Conservation (phyloP, 2,888 invertebrate genomes). For the Mythimna impura region DNA sequence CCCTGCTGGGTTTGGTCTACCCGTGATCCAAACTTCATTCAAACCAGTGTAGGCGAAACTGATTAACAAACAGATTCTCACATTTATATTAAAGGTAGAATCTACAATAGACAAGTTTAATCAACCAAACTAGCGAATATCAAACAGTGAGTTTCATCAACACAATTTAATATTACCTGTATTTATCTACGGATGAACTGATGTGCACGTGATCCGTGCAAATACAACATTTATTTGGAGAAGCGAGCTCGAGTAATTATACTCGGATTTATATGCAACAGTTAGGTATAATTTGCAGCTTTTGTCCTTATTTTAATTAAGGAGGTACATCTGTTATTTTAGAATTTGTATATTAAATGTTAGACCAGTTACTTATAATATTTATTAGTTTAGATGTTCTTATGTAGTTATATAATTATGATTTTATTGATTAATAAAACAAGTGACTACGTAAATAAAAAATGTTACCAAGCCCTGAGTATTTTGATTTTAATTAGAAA, state of each 20-base stretch:
- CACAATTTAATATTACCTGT: conserved; percentile 46
- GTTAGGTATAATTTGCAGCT: conserved; percentile 17
- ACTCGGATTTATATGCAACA: conserved; percentile 34
- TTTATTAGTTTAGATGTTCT: too few relatives aligned
- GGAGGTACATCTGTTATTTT: neutral
- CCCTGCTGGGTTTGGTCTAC: too few relatives aligned
- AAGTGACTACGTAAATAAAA: too few relatives aligned
- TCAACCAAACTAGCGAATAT: conserved; percentile 5
- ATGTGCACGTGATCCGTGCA: conserved; percentile 33
- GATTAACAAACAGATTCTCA: too few relatives aligned
- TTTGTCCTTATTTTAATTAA: conserved; percentile 32
- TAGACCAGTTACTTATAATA: too few relatives aligned
- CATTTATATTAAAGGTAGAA: neutral
- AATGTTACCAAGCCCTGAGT: too few relatives aligned
- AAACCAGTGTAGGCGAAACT: too few relatives aligned
- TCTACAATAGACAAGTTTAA: neutral
- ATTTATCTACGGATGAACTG: conserved; percentile 45
- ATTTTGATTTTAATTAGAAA: too few relatives aligned
- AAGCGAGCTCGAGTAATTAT: conserved; percentile 36
- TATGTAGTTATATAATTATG: too few relatives aligned
- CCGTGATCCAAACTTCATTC: too few relatives aligned
- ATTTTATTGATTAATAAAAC: too few relatives aligned
- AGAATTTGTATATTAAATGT: neutral
- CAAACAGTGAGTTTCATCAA: conserved; percentile 18
- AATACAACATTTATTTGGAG: conserved; percentile 41